Evolutionary conservation across 2,888 invertebrate species (phyloP).

Genomic region (Tachystola acroxantha): DNA sequence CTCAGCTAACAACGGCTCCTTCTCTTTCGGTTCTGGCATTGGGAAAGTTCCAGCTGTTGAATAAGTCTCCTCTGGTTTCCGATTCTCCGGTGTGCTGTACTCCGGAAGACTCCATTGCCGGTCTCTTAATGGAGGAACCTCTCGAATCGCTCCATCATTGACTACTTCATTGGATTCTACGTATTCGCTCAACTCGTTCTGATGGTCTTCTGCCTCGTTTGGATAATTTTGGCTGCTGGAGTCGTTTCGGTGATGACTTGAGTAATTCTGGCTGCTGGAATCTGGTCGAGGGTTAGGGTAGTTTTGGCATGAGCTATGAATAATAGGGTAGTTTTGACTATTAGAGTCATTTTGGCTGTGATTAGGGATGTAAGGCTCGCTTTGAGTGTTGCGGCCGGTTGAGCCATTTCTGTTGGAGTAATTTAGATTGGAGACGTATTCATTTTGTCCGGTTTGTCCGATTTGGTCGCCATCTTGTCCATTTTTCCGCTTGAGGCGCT

Average conservation of each 20-base stretch:
- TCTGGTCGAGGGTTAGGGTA: too few species aligned
- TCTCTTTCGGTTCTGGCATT: slow-evolving; percentile 67
- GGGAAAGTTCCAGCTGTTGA: slow-evolving; percentile 71
- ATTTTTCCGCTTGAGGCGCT: slow-evolving; percentile 69
- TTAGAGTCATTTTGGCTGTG: too few species aligned
- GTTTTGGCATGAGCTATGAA: too few species aligned
- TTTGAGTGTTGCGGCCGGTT: background rate
- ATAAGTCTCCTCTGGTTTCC: slow-evolving; percentile 56
- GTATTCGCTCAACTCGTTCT: slow-evolving; percentile 70
- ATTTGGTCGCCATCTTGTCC: slow-evolving; percentile 11
- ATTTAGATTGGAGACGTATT: background rate
- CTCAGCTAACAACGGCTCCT: slow-evolving; percentile 61
- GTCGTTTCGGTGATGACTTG: slow-evolving; percentile 1
- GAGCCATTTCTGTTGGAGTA: background rate
- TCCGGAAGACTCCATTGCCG: slow-evolving; percentile 51
- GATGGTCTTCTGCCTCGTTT: slow-evolving; percentile 37
- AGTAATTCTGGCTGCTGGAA: background rate
- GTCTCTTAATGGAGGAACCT: slow-evolving; percentile 55
- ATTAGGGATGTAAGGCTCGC: too few species aligned
- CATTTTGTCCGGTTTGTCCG: slow-evolving; percentile 2
- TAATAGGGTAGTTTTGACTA: too few species aligned
- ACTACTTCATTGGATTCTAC: slow-evolving; percentile 50
- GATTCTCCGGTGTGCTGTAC: slow-evolving; percentile 48
- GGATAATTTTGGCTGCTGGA: background rate
- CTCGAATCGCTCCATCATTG: slow-evolving; percentile 50